phyloP scores from a whole-genome alignment of 2,797 vertebrate species.

The Rhinogobio ventralis region DNA sequence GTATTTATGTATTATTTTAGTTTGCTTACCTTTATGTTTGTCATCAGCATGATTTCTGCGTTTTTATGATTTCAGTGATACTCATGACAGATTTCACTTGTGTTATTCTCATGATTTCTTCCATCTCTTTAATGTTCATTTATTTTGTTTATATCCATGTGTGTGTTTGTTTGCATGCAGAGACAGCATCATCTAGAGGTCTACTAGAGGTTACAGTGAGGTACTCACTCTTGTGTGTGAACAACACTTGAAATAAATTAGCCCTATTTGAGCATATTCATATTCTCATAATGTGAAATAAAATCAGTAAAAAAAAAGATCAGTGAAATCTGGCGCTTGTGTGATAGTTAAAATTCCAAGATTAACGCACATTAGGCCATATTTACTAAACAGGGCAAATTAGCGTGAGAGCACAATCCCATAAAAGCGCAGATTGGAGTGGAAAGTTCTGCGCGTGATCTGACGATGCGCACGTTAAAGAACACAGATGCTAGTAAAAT shows the following conservation, averaged over 20 bases:
- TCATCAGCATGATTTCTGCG: conserved; percentile 41
- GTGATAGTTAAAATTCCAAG: not conserved
- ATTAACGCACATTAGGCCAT: not conserved
- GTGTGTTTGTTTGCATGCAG: conserved; percentile 45
- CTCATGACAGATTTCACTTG: not conserved
- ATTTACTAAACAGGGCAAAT: too few species aligned
- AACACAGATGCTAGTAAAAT: not conserved
- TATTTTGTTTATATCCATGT: conserved; percentile 53
- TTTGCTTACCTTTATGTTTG: conserved; percentile 35
- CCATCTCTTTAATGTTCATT: conserved; percentile 35
- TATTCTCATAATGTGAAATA: not conserved
- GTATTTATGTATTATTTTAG: not conserved
- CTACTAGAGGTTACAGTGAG: conserved; percentile 57
- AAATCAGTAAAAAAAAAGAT: too few species aligned
- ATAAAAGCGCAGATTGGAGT: too few species aligned
- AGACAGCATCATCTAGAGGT: conserved; percentile 45
- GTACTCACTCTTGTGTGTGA: conserved; percentile 47
- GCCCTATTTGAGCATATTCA: not conserved
- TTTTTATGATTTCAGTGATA: conserved; percentile 22
- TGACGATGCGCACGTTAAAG: too few species aligned
- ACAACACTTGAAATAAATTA: not conserved
- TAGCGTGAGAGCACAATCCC: too few species aligned
- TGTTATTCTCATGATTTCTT: conserved; percentile 22
- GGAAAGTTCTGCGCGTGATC: too few species aligned
- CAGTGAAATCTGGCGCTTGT: not conserved